Base-by-base conservation (phyloP, 2,797 vertebrate genomes). In the Gymnoscopelus microlampas region DNA sequence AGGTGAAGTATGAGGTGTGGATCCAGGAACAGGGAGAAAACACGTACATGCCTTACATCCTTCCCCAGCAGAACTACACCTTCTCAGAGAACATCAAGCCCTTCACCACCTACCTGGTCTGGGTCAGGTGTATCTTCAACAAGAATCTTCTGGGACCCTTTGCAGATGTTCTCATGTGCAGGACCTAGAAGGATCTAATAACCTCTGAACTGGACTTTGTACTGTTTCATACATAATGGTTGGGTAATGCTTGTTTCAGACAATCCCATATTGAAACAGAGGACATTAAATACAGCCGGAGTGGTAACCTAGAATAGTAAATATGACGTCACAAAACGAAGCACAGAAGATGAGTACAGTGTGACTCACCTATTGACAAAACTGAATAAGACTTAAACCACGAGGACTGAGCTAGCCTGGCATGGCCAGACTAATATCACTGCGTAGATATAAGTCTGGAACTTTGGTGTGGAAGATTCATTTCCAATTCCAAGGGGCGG, bases 1-100 rank as follows among this genome's bases (percentile, higher is more conserved):
- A 99, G 76, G 97, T 99, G 14, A 97, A 95, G 85, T 99, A 99
- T 0, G 98, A 99, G 86, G 98, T 99, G 56, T 99, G 98, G 98
- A 97, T 99, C 80, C 98, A 99, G 92, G 98, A 99, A 85, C 97
- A 98, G 92, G 98, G 98, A 55, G 98, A 99, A 88, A 98, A 97
- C 93, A 98, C 96, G 2, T 99, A 99, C 74, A 97, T 97, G 96
- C 98, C 98, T 93, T 96, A 98, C 74, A 96, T 99, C 79, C 93
- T 99, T 74, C 94, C 95, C 51, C 95, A 96, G 86, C 97, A 96
- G 92, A 99, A 99, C 93, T 97, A 99, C 79, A 99, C 98, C 0
- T 99, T 99, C 88, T 96, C 96, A 0, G 98, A 99, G 81, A 99
- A 97, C 92, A 98, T 99, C 78, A 99, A 98, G 82, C 98, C 98